These are phyloP conservation scores for Strigamia maritima DNA, from an alignment of 2,888 invertebrate genomes.

Conservation along the genomic window DNA sequence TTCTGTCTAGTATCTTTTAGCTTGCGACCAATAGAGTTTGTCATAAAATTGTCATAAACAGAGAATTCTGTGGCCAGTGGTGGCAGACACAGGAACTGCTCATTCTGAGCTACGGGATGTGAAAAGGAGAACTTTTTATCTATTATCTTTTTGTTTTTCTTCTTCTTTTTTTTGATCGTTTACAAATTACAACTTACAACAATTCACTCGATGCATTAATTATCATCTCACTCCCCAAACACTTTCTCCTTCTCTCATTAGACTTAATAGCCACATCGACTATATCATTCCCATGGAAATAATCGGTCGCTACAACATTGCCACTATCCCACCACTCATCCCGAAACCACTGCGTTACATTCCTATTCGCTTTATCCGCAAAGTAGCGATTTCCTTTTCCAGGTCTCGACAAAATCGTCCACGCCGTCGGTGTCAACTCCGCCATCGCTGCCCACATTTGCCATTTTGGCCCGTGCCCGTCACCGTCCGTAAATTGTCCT, in stretches of 20 bases:
- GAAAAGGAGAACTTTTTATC: too few relatives aligned
- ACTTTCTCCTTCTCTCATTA: slow-evolving; percentile 47
- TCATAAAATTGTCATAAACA: too few relatives aligned
- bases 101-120: too few relatives aligned
- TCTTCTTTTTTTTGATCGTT: too few relatives aligned
- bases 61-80: too few relatives aligned
- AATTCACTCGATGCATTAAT: not conserved
- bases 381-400: slow-evolving; percentile 63
- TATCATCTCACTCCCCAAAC: not conserved
- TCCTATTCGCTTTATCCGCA: slow-evolving; percentile 66
- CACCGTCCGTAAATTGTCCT: slow-evolving; percentile 46
- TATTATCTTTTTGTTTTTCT: too few relatives aligned
- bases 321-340: slow-evolving; percentile 55
- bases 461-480: not conserved
- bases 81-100: too few relatives aligned
- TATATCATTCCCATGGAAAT: slow-evolving; percentile 57
- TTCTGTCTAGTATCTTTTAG: too few relatives aligned
- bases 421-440: slow-evolving; percentile 67
- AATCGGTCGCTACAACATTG: slow-evolving; percentile 57
- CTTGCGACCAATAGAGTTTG: too few relatives aligned
- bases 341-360: slow-evolving; percentile 65
- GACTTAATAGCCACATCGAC: slow-evolving; percentile 55
- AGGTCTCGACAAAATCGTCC: slow-evolving; percentile 61
- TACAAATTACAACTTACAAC: too few relatives aligned
- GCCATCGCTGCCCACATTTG: slow-evolving; percentile 66